Conservation (phyloP, 1,140 invertebrate species). For the Cydia strobilella region DNA sequence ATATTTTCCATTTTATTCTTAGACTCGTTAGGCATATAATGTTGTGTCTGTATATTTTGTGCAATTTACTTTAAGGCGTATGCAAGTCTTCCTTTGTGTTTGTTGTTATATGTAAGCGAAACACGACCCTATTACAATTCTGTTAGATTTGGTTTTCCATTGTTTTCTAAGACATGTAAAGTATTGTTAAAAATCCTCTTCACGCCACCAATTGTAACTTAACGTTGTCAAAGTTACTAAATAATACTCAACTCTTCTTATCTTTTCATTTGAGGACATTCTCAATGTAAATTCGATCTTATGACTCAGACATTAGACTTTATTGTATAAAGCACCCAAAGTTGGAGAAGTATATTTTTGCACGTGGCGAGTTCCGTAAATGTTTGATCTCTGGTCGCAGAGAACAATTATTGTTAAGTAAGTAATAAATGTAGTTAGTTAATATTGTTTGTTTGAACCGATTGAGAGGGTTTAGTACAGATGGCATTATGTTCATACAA, state of each 20-base stretch:
- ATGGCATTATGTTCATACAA: not conserved
- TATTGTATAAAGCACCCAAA: slow-evolving; percentile 50
- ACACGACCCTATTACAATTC: not conserved
- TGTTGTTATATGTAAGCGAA: slow-evolving; percentile 24
- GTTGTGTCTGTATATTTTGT: slow-evolving; percentile 55
- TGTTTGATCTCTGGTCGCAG: slow-evolving; percentile 13
- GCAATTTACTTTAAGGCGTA: slow-evolving; percentile 47
- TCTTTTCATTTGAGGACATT: slow-evolving; percentile 46
- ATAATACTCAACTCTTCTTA: slow-evolving; percentile 22
- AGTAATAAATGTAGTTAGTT: slow-evolving; percentile 10
- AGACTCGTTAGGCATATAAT: slow-evolving; percentile 15
- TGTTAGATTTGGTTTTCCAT: slow-evolving; percentile 29
- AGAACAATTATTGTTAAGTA: slow-evolving; percentile 25
- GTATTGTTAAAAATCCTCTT: not conserved
- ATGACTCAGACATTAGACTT: not conserved
- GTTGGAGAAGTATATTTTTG: slow-evolving; percentile 48
- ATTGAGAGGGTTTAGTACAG: slow-evolving; percentile 28
- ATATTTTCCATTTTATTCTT: slow-evolving; percentile 19
- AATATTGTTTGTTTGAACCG: slow-evolving; percentile 13
- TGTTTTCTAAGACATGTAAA: not conserved
- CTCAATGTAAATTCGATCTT: slow-evolving; percentile 8
- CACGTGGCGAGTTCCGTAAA: slow-evolving; percentile 43
- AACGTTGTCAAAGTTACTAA: not conserved
- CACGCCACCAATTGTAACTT: not conserved
- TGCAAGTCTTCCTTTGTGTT: slow-evolving; percentile 43